Evolutionary conservation across 1,140 invertebrate genomes (phyloP).

Genomic region (Temnothorax curvispinosus): DNA sequence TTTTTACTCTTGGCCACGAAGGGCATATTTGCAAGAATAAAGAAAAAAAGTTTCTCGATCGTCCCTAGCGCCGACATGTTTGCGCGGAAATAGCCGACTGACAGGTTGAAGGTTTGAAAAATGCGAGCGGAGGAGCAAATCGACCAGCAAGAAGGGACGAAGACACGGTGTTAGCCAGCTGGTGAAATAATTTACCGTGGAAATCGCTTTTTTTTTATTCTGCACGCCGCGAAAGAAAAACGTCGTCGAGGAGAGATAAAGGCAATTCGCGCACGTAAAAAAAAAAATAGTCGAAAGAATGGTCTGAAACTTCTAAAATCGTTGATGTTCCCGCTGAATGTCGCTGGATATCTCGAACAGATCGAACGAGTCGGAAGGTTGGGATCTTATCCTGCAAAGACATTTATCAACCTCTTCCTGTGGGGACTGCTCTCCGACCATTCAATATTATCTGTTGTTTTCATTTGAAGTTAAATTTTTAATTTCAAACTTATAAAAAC

Average conservation of each 20-base stretch:
- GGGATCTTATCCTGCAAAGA: slow-evolving; percentile 1
- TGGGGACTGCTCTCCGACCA: background rate
- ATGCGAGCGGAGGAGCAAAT: slow-evolving; percentile 55
- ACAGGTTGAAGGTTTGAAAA: slow-evolving; percentile 66
- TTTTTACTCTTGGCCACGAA: slow-evolving; percentile 5
- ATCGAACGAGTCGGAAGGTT: background rate
- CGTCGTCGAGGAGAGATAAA: slow-evolving; percentile 23
- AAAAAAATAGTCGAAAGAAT: background rate
- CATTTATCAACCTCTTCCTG: background rate
- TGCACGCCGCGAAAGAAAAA: background rate
- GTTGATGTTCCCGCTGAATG: background rate
- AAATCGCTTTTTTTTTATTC: slow-evolving; percentile 25
- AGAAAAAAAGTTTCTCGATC: slow-evolving; percentile 23
- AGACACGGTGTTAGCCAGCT: slow-evolving; percentile 14
- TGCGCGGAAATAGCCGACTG: slow-evolving; percentile 64
- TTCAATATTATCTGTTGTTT: background rate
- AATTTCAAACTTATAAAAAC: background rate
- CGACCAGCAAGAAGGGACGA: slow-evolving; percentile 13
- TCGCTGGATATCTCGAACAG: background rate
- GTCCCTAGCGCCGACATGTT: slow-evolving; percentile 34
- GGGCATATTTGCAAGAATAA: slow-evolving; percentile 14
- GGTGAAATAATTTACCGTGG: slow-evolving; percentile 57
- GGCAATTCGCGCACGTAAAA: slow-evolving; percentile 34
- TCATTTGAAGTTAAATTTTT: background rate
- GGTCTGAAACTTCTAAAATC: slow-evolving; percentile 8